Evolutionary conservation across 1,140 invertebrate genomes (phyloP), one percentile per base, ranked within the genome.

Genomic region (Heliothis subflexa): DNA sequence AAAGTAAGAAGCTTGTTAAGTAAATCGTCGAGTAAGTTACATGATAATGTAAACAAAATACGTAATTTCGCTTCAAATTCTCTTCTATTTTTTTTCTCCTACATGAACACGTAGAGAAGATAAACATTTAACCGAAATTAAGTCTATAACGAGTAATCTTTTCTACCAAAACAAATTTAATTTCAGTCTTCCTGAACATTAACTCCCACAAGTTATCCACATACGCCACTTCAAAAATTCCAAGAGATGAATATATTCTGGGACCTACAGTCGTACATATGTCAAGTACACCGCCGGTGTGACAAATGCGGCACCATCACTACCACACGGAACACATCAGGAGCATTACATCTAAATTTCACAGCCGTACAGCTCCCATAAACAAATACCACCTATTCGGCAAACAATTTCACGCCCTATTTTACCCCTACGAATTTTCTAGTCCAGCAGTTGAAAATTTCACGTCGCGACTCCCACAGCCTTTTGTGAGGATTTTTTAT

Each of bases 381-480:
- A 92, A 93, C 89, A 93, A 93, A 92, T 93, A 89, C 86, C 72
- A 85, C 78, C 86, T 86, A 90, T 91, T 88, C 87, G 78, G 77
- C 76, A 84, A 83, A 88, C 89, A 90, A 92, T 93, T 93, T 91
- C 90, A 91, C 91, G 91, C 86, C 85, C 86, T 90, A 92, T 92
- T 93, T 93, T 91, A 91, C 82, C 84, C 86, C 82, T 85, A 85
- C 88, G 85, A 88, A 90, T 89, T 91, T 92, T 87, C 83, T 81
- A 82, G 79, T 73, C 59, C 85, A 45, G 85, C 86, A 90, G 90
- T 90, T 90, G 89, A 89, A 91, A 89, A 87, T 87, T 85, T 86
- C 79, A 82, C 81, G 82, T 85, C 84, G 86, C 81, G 79, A 84
- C 74, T 84, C 84, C 16, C 81, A 82, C 61, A 81, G 83, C 87